phyloP scores from a whole-genome alignment of 2,113 vertebrate species.

The Laticauda laticaudata region DNA sequence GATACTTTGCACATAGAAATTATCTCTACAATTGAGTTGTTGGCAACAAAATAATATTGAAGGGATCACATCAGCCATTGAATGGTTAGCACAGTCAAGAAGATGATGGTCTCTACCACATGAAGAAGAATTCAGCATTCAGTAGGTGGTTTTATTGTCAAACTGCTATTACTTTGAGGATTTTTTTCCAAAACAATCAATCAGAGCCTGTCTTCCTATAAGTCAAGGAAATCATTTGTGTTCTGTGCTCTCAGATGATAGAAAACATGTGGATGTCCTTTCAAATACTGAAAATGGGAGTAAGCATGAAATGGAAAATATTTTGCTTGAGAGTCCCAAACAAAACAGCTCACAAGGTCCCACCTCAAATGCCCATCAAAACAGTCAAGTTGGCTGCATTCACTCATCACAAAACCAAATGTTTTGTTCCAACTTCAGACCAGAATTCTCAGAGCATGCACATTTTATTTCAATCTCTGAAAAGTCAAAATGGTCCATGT shows the following conservation, averaged over 20 bases:
- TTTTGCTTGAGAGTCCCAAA: background rate
- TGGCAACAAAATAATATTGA: background rate
- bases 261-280: background rate
- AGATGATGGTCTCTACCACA: background rate
- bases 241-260: background rate
- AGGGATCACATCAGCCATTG: background rate
- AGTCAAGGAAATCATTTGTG: background rate
- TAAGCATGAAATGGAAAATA: background rate
- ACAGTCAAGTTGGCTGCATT: background rate
- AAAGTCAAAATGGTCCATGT: background rate
- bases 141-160: background rate
- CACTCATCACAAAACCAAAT: background rate
- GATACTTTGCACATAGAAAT: background rate
- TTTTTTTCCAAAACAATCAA: background rate
- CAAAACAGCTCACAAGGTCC: background rate
- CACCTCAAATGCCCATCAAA: background rate
- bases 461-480: background rate
- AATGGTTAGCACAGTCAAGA: background rate
- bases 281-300: background rate
- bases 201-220: background rate
- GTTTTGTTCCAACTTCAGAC: background rate
- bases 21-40: background rate
- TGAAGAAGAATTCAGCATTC: background rate
- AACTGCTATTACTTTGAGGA: background rate
- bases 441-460: background rate